Conservation (phyloP, 2,113 vertebrate genomes). For the Aegithalos caudatus region DNA sequence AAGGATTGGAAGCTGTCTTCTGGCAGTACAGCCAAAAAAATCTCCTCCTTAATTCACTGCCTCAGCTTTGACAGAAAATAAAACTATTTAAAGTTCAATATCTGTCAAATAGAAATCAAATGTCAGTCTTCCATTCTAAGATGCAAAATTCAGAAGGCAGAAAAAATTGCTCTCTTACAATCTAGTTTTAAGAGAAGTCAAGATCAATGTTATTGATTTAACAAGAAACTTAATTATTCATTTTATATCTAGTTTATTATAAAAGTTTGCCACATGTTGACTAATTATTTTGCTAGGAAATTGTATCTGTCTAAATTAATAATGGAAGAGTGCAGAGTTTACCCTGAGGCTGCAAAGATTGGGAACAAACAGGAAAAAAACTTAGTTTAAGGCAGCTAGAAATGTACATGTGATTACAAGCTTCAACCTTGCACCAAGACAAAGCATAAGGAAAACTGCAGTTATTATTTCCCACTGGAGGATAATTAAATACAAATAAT, state of each 20-base stretch:
- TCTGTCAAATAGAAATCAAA: constrained; percentile 47
- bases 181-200: constrained; percentile 59
- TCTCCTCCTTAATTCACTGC: background rate
- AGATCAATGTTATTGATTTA: constrained; percentile 73
- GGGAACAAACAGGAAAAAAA: constrained; percentile 2
- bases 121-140: constrained; percentile 41
- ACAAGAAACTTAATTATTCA: constrained; percentile 72
- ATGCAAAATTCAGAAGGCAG: constrained; percentile 40
- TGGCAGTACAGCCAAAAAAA: background rate
- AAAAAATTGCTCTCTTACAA: constrained; percentile 59
- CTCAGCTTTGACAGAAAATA: background rate
- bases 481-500: constrained; percentile 69
- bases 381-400: background rate
- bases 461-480: constrained; percentile 54
- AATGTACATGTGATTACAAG: constrained; percentile 23
- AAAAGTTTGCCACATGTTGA: constrained; percentile 57
- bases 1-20: background rate
- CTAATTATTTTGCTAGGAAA: constrained; percentile 73
- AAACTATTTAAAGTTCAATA: constrained; percentile 51
- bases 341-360: constrained; percentile 66
- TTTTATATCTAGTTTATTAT: constrained; percentile 74
- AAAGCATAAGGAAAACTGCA: constrained; percentile 2
- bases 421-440: constrained; percentile 27
- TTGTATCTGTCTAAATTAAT: constrained; percentile 71
- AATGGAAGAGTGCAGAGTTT: constrained; percentile 55